Evolutionary conservation across 2,113 vertebrate species (phyloP).

Genomic region (Tetrao urogallus): DNA sequence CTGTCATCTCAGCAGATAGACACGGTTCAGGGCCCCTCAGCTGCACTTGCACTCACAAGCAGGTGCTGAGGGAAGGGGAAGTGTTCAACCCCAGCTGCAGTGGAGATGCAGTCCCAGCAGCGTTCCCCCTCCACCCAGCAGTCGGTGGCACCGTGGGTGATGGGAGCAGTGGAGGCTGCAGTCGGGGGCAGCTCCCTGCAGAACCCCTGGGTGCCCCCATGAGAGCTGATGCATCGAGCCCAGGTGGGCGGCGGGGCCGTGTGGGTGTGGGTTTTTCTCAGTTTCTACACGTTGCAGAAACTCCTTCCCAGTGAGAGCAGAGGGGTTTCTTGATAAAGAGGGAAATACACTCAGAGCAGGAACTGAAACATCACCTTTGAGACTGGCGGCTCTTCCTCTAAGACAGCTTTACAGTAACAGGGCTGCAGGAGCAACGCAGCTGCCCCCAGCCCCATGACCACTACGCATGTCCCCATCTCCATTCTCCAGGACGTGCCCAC

Average conservation of each 20-base stretch:
- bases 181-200: not conserved
- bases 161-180: rapidly evolving
- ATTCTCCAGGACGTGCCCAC: rapidly evolving
- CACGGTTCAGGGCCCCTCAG: not conserved
- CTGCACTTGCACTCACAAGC: not conserved
- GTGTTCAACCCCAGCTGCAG: rapidly evolving
- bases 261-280: not conserved
- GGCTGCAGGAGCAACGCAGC: rapidly evolving
- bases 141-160: too few relatives aligned
- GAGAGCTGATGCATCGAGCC: not conserved
- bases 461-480: rapidly evolving
- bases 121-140: not conserved
- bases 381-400: not conserved
- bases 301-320: not conserved
- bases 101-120: rapidly evolving
- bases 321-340: not conserved
- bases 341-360: not conserved
- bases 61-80: not conserved
- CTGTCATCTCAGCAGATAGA: rapidly evolving
- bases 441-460: not conserved
- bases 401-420: not conserved
- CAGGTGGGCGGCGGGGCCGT: rapidly evolving
- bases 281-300: not conserved
- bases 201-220: too few relatives aligned
- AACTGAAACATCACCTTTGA: not conserved